Percentiles rank a stretch among this genome's conserved stretches.
phyloP scores from a whole-genome alignment of 2,888 invertebrate genomes.

The Lycaena phlaeas region DNA sequence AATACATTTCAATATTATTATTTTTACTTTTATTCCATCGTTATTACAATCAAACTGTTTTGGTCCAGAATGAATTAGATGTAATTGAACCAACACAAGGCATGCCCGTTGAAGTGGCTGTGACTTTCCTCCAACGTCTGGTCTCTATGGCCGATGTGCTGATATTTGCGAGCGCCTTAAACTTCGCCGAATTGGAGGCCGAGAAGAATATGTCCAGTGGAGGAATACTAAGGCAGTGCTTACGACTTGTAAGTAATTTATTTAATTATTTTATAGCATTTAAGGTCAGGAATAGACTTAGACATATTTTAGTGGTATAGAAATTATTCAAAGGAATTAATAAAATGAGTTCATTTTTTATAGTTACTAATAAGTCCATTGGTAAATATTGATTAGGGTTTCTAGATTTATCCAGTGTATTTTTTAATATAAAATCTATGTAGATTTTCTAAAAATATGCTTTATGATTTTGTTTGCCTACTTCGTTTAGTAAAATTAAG shows the following conservation, averaged over 20 bases:
- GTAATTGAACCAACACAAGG: constrained; percentile 99
- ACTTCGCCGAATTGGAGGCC: constrained; percentile 97
- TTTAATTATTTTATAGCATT: background rate
- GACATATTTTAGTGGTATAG: background rate
- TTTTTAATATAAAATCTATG: too few species aligned
- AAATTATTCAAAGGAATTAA: too few species aligned
- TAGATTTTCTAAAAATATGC: too few species aligned
- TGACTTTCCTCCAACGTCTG: constrained; percentile 96
- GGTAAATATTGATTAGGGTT: too few species aligned
- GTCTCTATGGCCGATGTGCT: constrained; percentile 99
- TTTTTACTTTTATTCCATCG: too few species aligned
- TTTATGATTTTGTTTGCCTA: too few species aligned
- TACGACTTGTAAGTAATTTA: constrained; percentile 82
- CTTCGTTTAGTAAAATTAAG: too few species aligned
- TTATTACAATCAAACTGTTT: too few species aligned
- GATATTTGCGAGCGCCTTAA: constrained; percentile 97
- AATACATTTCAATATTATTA: background rate
- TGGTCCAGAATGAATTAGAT: constrained; percentile 93
- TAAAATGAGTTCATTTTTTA: too few species aligned
- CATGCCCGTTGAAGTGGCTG: constrained; percentile 98
- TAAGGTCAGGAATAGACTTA: background rate
- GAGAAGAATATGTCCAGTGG: constrained; percentile 99
- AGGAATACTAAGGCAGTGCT: constrained; percentile 97
- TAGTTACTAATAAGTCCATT: too few species aligned
- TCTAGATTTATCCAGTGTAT: too few species aligned